Percentiles rank a stretch among this genome's conserved stretches.
Evolutionary conservation across 2,888 invertebrate genomes (phyloP).

Genomic region (Nephrotoma appendiculata): DNA sequence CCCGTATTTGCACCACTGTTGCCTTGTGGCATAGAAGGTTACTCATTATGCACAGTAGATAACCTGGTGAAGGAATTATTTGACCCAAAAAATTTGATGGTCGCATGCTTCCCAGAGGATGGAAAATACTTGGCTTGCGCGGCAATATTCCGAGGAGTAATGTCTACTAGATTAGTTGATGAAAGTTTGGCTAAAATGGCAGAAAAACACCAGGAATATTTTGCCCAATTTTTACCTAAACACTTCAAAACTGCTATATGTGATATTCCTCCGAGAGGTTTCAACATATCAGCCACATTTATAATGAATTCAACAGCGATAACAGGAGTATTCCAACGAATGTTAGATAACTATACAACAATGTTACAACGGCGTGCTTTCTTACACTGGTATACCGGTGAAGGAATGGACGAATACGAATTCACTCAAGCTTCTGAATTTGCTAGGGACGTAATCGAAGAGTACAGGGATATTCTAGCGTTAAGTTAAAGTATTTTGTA

Average conservation of each 20-base stretch:
- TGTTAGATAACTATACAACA: constrained; percentile 61
- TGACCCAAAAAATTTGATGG: constrained; percentile 68
- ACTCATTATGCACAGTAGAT: constrained; percentile 18
- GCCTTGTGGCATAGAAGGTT: constrained; percentile 47
- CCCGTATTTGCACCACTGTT: constrained; percentile 64
- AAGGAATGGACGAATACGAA: constrained; percentile 80
- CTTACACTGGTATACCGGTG: constrained; percentile 76
- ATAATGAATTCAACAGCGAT: constrained; percentile 73
- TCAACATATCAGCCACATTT: constrained; percentile 76
- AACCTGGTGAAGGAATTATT: constrained; percentile 55
- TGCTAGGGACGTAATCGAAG: constrained; percentile 55
- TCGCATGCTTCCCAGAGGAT: constrained; percentile 62
- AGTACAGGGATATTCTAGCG: constrained; percentile 32
- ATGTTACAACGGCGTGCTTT: constrained; percentile 75
- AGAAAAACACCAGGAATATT: constrained; percentile 57
- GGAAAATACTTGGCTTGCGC: constrained; percentile 68
- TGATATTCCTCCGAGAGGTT: constrained; percentile 69
- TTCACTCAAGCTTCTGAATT: constrained; percentile 73
- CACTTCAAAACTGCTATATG: constrained; percentile 74
- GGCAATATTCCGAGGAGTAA: constrained; percentile 48
- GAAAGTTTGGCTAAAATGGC: constrained; percentile 63
- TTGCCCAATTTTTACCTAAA: constrained; percentile 73
- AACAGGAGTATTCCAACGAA: constrained; percentile 61
- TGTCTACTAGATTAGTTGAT: constrained; percentile 68
- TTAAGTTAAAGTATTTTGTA: no score